phyloP scores from a whole-genome alignment of 2,797 vertebrate species.

The Pseudocheirus occidentalis region DNA sequence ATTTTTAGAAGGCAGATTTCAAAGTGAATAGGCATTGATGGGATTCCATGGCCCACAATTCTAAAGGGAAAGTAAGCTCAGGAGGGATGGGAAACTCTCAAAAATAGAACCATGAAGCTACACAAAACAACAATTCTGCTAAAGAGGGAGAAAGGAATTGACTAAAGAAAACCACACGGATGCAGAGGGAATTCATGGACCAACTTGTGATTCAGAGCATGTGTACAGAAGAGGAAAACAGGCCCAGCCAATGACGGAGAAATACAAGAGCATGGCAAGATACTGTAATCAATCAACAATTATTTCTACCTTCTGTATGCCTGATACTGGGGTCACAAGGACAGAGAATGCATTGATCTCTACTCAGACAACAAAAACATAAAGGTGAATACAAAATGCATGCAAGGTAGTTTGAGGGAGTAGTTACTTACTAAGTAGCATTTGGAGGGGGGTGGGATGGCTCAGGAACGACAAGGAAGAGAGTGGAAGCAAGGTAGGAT shows the following conservation, averaged over 20 bases:
- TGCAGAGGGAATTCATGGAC: neutral
- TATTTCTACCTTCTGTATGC: neutral
- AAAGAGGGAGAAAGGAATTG: neutral
- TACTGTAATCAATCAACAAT: neutral
- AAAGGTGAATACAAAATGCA: neutral
- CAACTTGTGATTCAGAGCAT: neutral
- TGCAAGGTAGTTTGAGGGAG: neutral
- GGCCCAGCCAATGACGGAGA: neutral
- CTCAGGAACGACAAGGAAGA: neutral
- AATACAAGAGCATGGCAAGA: neutral
- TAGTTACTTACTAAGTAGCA: neutral
- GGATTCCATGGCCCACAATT: neutral
- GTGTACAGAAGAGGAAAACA: neutral
- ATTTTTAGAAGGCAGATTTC: neutral
- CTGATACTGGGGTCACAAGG: neutral
- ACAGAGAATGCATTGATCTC: neutral
- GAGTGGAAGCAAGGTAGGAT: neutral
- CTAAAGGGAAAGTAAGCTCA: neutral
- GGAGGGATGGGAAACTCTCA: neutral
- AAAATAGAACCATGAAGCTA: neutral
- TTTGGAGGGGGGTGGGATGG: neutral
- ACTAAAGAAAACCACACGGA: neutral
- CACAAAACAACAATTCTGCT: neutral
- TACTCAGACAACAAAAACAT: neutral
- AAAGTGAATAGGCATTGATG: neutral